Conservation (phyloP, 64 coral and sea anemone genomes). For the Cladopsammia gracilis region DNA sequence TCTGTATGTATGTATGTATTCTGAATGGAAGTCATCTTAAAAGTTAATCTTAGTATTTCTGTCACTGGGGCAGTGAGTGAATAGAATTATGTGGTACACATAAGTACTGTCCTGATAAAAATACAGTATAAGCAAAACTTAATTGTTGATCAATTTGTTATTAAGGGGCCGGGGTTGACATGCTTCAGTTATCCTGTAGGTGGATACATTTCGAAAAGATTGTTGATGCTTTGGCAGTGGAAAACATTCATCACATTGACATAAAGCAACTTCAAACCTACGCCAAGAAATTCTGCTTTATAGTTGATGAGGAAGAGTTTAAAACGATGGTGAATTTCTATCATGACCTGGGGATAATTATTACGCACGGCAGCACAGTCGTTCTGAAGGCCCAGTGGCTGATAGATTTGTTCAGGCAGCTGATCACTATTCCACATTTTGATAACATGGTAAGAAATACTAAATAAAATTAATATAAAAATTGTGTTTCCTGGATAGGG, state of each 20-base stretch:
- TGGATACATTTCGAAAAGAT: conserved; percentile 61
- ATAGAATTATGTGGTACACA: too few species aligned
- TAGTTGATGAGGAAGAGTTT: conserved; percentile 38
- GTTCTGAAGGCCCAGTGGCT: conserved; percentile 61
- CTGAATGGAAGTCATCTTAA: too few species aligned
- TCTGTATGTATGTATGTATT: too few species aligned
- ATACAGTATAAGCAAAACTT: too few species aligned
- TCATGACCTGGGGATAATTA: conserved; percentile 59
- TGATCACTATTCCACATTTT: conserved; percentile 58
- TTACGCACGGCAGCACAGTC: conserved; percentile 47
- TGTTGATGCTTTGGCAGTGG: background rate
- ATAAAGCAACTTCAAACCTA: conserved; percentile 36
- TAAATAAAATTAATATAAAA: too few species aligned
- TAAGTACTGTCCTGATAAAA: too few species aligned
- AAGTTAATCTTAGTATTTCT: too few species aligned
- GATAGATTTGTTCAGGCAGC: conserved; percentile 50
- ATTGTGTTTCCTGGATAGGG: too few species aligned
- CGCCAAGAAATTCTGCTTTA: conserved; percentile 33
- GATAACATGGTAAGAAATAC: conserved; percentile 20
- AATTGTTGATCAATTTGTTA: too few species aligned
- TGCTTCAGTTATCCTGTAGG: too few species aligned
- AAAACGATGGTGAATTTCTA: conserved; percentile 45
- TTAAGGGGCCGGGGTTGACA: too few species aligned
- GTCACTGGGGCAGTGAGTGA: too few species aligned
- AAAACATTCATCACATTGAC: conserved; percentile 10